Base-by-base conservation (phyloP, 1,140 invertebrate species). In the Limonius californicus region DNA sequence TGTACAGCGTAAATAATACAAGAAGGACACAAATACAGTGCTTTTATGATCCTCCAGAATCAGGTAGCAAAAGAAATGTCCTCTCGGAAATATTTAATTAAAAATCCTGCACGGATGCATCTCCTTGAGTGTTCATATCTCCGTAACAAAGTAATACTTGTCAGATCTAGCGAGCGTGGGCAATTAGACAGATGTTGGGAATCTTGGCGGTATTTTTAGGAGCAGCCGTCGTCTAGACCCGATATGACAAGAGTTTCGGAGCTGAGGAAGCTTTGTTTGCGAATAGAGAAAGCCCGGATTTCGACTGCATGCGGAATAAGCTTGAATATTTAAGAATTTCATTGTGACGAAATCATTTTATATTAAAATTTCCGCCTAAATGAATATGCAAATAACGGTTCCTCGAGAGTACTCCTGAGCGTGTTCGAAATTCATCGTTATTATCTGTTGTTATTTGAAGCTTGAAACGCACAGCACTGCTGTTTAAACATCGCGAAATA, bases 321-420 rank as follows among this genome's bases (percentile, higher is more conserved):
- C 35, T 39, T 9, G n/a, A 39, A 12, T 12, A 12, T 39, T 39
- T 12, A 39, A 39, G 35, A 39, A 39, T 39, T 39, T 39, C 35
- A 39, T 39, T 39, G 35, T 39, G 35, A 39, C n/a, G 35, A 39
- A 39, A 39, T 39, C 35, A 39, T 39, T 39, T 39, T 39, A 39
- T 39, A 39, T 39, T 39, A 39, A 39, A 39, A 39, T 39, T 39
- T 39, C 35, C 35, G 35, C n/a, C 35, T 39, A 39, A 39, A 39
- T 39, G 35, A 39, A 39, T 39, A 39, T 39, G 35, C 35, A 39
- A 39, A 39, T 39, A 39, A 39, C 8, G n/a, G 8, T 39, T 39
- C 35, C n/a, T 39, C 35, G n/a, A 39, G n/a, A 9, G 35, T 9
- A 39, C 35, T 39, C 35, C 35, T 39, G 8, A 39, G 35, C 8